phyloP scores from a whole-genome alignment of 2,888 invertebrate genomes.

The Leucoma salicis region DNA sequence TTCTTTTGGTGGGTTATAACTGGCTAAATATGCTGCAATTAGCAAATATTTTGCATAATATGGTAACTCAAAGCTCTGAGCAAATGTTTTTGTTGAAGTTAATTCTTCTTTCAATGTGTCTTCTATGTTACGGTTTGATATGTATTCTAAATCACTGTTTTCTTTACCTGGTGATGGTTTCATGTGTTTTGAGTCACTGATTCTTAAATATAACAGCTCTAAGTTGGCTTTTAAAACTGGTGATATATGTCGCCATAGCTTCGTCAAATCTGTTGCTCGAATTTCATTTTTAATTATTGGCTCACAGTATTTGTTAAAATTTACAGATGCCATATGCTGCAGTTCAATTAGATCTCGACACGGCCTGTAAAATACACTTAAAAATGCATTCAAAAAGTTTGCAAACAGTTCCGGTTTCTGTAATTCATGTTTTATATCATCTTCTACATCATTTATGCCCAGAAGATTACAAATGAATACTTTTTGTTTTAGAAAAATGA shows the following conservation, averaged over 20 bases:
- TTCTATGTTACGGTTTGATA: constrained; percentile 50
- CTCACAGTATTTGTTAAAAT: constrained; percentile 89
- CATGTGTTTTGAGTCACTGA: constrained; percentile 58
- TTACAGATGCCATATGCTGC: constrained; percentile 88
- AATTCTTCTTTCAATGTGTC: constrained; percentile 68
- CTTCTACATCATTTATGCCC: constrained; percentile 46
- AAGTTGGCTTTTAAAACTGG: constrained; percentile 88
- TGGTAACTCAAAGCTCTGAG: constrained; percentile 89
- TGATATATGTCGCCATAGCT: constrained; percentile 91
- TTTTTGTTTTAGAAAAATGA: constrained; percentile 65
- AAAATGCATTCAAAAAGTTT: constrained; percentile 90
- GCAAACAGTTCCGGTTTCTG: constrained; percentile 84
- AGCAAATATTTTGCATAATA: constrained; percentile 94
- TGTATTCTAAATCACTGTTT: constrained; percentile 39
- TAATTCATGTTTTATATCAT: constrained; percentile 52
- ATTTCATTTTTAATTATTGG: constrained; percentile 87
- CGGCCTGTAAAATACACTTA: constrained; percentile 91
- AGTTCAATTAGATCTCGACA: constrained; percentile 94
- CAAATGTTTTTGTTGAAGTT: constrained; percentile 78
- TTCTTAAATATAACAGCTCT: constrained; percentile 89
- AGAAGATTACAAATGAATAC: constrained; percentile 56
- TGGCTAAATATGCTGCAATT: constrained; percentile 95
- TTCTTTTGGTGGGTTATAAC: constrained; percentile 94
- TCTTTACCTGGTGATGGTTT: constrained; percentile 61
- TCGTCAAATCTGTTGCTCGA: constrained; percentile 83